Base-by-base conservation (phyloP, 2,113 vertebrate species). In the Conger conger region DNA sequence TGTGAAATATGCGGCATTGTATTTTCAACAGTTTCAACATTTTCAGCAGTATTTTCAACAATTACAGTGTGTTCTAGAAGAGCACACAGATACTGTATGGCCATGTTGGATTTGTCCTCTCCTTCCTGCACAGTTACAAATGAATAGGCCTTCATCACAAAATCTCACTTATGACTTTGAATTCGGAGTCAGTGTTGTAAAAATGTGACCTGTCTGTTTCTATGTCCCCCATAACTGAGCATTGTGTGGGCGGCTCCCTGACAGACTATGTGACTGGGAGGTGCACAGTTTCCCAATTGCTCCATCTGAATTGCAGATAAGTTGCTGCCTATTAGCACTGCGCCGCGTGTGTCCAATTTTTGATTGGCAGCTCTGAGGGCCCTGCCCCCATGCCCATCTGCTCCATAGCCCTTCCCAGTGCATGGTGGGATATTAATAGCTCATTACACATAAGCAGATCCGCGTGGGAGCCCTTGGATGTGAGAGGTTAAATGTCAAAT, bases 321-420 rank as follows among this genome's bases (percentile, higher is more conserved):
- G 63, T 9, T 6, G 63, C 20, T 63, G 15, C 60, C 42, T 8
- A 42, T 42, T 45, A 78, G 40, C 17, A 6, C 73, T 76, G 40
- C 50, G 15, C 76, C 20, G 76, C 68, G 27, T 83, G 60, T 77
- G 81, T 23, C 60, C 68, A 83, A 77, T 36, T 73, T 83, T 63
- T 77, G 82, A 78, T 77, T 53, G 73, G 40, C 73, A 35, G 30
- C 38, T 33, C 18, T n/a, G 42, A n/a, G 33, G 36, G 54, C 20
- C 81, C 81, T 11, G 27, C n/a, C 40, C 6, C 45, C n/a, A 30
- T 13, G 23, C 42, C 42, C 23, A 50, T 50, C 40, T 27, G 42
- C 27, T 4, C 40, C 4, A 4, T 27, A 5, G 38, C 5, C 3
- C 53, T 23, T 17, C 45, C 50, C 79, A 1, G 6, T 83, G n/a